A percentile compares a stretch with the other conserved stretches of the same genome.
Evolutionary conservation across 2,113 vertebrate species (phyloP).

Genomic region (Procavia capensis): DNA sequence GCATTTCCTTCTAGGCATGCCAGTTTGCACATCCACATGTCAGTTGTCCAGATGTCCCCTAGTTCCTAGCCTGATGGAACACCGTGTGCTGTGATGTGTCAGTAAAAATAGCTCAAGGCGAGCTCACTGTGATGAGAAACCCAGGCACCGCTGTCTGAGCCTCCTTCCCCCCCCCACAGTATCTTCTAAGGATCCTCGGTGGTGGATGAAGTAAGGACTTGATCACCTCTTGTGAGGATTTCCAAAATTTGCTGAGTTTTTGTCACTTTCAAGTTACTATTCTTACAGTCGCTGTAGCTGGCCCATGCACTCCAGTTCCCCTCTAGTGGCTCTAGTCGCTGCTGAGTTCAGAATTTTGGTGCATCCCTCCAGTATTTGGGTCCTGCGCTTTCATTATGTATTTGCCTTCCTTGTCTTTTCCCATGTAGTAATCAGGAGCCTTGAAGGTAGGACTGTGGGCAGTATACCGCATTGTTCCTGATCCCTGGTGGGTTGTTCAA

Average conservation of each 20-base stretch:
- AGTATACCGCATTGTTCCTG: not conserved
- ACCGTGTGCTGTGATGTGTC: not conserved
- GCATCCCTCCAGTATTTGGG: not conserved
- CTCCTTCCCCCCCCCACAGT: accelerated
- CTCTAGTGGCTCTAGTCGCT: no score
- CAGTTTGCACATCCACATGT: not conserved
- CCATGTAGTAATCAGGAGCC: not conserved
- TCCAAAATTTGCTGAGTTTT: not conserved
- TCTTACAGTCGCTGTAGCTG: not conserved
- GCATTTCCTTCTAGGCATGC: not conserved
- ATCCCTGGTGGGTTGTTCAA: not conserved
- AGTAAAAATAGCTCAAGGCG: not conserved
- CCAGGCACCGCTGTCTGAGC: not conserved
- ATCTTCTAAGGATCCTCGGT: not conserved
- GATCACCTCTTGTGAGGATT: not conserved
- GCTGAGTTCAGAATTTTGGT: no score
- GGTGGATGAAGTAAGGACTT: not conserved
- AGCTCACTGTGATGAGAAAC: not conserved
- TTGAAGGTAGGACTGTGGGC: not conserved
- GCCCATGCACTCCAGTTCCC: no score
- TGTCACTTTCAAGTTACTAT: not conserved
- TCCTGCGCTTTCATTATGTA: not conserved
- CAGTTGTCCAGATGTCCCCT: not conserved
- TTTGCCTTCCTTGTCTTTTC: not conserved
- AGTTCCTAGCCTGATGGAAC: not conserved